Percentiles rank a stretch among this genome's conserved stretches.
Evolutionary conservation across 2,797 vertebrate species (phyloP).

Genomic region (Catamblyrhynchus diadema): DNA sequence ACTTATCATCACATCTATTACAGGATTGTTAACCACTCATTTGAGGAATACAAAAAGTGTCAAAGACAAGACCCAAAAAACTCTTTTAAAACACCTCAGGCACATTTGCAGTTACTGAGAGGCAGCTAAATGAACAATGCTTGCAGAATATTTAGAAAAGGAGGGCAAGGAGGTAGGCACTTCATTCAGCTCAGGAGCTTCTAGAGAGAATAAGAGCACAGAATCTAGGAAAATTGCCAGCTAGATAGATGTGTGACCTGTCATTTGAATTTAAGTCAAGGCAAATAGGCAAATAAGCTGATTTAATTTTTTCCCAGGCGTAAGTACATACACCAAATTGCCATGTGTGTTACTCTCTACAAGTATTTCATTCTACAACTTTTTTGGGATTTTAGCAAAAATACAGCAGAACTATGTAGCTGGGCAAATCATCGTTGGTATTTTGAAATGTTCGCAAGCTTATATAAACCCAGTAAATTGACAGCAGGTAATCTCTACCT

Average conservation of each 20-base stretch:
- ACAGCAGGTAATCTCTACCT: background rate
- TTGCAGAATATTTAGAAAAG: background rate
- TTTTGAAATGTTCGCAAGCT: conserved; percentile 21
- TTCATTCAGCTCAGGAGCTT: background rate
- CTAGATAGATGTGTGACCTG: background rate
- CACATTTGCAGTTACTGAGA: background rate
- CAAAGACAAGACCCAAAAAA: background rate
- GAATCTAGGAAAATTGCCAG: background rate
- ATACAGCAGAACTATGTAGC: background rate
- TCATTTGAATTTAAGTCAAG: background rate
- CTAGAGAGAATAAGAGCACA: background rate
- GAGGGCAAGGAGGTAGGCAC: background rate
- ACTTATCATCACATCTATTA: background rate
- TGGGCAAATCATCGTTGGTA: background rate
- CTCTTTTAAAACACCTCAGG: background rate
- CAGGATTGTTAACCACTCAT: background rate
- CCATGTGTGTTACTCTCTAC: background rate
- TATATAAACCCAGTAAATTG: background rate
- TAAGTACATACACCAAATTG: background rate
- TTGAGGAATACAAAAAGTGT: background rate
- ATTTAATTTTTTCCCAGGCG: background rate
- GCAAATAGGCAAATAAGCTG: background rate
- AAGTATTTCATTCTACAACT: background rate
- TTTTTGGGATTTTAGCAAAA: background rate
- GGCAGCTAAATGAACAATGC: background rate